phyloP scores from a whole-genome alignment of 2,888 invertebrate species.

The Scaptomyza parva region DNA sequence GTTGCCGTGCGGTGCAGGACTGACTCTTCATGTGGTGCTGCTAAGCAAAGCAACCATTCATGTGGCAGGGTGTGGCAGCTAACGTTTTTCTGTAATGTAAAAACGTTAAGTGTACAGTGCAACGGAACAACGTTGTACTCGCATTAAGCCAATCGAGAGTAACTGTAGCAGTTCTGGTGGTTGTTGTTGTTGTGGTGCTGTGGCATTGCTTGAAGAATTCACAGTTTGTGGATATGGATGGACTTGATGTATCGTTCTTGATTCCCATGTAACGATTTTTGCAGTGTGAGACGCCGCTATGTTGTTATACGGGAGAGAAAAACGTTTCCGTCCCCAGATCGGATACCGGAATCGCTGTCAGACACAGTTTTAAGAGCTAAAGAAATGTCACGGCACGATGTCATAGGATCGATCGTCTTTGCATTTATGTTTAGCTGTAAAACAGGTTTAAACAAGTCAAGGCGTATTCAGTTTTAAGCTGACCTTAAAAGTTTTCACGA shows the following conservation, averaged over 20 bases:
- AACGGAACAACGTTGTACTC: slow-evolving; percentile 22
- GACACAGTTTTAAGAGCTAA: slow-evolving; percentile 37
- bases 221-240: slow-evolving; percentile 55
- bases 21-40: slow-evolving; percentile 10
- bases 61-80: slow-evolving; percentile 19
- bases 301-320: slow-evolving; percentile 29
- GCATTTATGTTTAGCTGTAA: slow-evolving; percentile 55
- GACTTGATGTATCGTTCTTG: slow-evolving; percentile 79
- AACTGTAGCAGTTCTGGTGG: slow-evolving; percentile 8
- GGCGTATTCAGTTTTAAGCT: slow-evolving; percentile 52
- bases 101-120: slow-evolving; percentile 58
- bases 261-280: slow-evolving; percentile 82
- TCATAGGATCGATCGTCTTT: slow-evolving; percentile 5
- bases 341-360: slow-evolving; percentile 1
- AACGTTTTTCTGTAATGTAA: slow-evolving; percentile 62
- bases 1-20: slow-evolving; percentile 1
- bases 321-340: slow-evolving; percentile 25
- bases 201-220: slow-evolving; percentile 36
- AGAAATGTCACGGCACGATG: slow-evolving; percentile 61
- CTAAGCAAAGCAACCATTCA: slow-evolving; percentile 13
- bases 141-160: slow-evolving; percentile 10
- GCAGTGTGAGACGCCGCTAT: slow-evolving; percentile 28
- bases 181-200: slow-evolving; percentile 49
- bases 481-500: slow-evolving; percentile 51
- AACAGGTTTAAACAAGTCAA: slow-evolving; percentile 65